Conservation (phyloP, 2,797 vertebrate species). For the Eulemur mongoz region DNA sequence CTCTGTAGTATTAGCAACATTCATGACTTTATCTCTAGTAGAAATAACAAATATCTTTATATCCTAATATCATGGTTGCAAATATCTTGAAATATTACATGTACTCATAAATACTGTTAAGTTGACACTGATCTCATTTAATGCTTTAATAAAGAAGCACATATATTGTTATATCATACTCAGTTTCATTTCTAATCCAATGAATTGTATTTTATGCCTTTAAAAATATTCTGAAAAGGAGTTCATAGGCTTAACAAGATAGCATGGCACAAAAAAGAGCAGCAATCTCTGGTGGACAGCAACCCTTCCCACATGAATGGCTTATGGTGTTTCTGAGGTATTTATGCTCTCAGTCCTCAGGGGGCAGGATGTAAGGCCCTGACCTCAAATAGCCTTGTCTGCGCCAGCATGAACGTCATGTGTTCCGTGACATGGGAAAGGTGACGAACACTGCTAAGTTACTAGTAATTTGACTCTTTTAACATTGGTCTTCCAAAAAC, state of each 20-base stretch:
- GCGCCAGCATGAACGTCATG: background rate
- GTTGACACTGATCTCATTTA: background rate
- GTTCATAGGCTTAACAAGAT: background rate
- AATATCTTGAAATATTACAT: background rate
- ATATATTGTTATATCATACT: background rate
- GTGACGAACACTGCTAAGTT: background rate
- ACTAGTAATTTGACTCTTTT: background rate
- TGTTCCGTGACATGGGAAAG: background rate
- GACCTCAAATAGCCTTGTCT: background rate
- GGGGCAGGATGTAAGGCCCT: background rate
- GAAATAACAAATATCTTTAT: background rate
- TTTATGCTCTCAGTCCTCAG: background rate
- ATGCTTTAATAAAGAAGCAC: background rate
- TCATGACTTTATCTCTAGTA: background rate
- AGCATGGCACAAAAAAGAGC: background rate
- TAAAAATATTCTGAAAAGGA: constrained; percentile 20
- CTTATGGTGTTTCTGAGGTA: background rate
- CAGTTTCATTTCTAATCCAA: background rate
- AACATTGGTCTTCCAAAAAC: background rate
- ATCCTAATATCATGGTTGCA: background rate
- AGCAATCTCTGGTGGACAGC: background rate
- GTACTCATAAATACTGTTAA: background rate
- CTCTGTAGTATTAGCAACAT: background rate
- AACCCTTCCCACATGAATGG: background rate
- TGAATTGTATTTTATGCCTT: background rate